Conservation (phyloP, 2,797 vertebrate species). For the Paramormyrops hopkinsi region DNA sequence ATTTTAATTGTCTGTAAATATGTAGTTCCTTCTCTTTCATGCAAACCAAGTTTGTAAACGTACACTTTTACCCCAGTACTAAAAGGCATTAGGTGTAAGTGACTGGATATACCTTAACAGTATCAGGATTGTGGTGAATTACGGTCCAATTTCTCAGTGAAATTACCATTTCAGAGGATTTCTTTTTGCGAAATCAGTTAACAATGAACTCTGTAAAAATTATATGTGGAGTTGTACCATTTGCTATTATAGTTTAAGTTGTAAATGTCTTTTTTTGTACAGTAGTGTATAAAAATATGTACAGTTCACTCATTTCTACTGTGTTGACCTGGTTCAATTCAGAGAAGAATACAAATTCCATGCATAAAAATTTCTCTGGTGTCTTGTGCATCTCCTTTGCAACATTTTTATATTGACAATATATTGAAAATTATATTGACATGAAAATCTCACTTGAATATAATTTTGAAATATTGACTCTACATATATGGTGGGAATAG, state of each 20-base stretch:
- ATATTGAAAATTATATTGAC: not conserved
- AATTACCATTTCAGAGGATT: not conserved
- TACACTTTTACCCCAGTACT: constrained; percentile 44
- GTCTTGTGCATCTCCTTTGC: not conserved
- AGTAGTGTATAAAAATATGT: constrained; percentile 25
- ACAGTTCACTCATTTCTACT: constrained; percentile 5
- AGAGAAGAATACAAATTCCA: not conserved
- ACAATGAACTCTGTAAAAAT: not conserved
- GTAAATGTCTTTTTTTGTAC: constrained; percentile 38
- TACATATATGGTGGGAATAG: not conserved
- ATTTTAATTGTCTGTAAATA: not conserved
- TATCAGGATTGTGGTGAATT: constrained; percentile 2
- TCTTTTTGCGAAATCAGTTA: constrained; percentile 1
- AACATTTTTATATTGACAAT: not conserved
- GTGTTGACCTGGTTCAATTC: not conserved
- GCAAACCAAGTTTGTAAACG: constrained; percentile 30
- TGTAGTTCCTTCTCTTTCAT: not conserved
- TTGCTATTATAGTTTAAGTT: constrained; percentile 18
- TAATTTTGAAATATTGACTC: not conserved
- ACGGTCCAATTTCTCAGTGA: not conserved
- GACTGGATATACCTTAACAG: constrained; percentile 33
- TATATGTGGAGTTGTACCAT: not conserved
- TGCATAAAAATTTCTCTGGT: not conserved
- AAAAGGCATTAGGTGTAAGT: constrained; percentile 26
- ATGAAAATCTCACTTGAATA: not conserved